These are phyloP conservation scores for Nesoenas mayeri DNA, from an alignment of 2,113 vertebrate genomes.

Conservation along the genomic window DNA sequence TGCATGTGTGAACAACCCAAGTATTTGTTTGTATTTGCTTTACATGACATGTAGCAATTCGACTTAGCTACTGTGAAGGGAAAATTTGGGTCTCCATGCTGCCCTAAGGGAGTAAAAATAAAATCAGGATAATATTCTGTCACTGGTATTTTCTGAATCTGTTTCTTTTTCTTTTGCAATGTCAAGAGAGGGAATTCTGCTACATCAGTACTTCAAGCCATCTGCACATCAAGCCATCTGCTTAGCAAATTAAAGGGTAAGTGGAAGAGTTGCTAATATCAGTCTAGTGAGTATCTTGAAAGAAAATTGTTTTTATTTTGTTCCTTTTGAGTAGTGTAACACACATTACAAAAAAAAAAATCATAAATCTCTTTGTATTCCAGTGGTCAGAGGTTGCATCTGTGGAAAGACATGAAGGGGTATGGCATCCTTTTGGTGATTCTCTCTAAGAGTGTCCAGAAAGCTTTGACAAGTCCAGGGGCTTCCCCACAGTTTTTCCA, in stretches of 20 bases:
- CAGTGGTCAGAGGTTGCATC: rapidly evolving
- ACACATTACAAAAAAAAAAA: background rate
- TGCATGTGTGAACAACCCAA: background rate
- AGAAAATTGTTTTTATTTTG: rapidly evolving
- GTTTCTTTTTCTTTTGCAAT: background rate
- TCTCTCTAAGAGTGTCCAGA: background rate
- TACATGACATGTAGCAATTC: background rate
- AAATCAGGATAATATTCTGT: background rate
- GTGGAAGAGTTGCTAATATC: background rate
- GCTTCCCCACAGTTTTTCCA: background rate
- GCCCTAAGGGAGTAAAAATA: background rate
- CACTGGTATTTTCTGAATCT: background rate
- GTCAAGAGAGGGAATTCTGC: background rate
- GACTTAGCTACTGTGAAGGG: background rate
- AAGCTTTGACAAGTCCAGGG: background rate
- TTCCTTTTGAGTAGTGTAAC: background rate
- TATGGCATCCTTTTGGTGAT: background rate
- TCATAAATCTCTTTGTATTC: background rate
- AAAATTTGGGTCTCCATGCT: background rate
- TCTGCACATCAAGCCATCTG: background rate
- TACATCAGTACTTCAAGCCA: background rate
- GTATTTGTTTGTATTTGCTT: background rate
- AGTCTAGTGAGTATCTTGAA: background rate
- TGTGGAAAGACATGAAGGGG: background rate
- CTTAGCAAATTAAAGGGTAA: background rate